Conservation (phyloP, 2,888 invertebrate genomes). For the Lathronympha strigana region DNA sequence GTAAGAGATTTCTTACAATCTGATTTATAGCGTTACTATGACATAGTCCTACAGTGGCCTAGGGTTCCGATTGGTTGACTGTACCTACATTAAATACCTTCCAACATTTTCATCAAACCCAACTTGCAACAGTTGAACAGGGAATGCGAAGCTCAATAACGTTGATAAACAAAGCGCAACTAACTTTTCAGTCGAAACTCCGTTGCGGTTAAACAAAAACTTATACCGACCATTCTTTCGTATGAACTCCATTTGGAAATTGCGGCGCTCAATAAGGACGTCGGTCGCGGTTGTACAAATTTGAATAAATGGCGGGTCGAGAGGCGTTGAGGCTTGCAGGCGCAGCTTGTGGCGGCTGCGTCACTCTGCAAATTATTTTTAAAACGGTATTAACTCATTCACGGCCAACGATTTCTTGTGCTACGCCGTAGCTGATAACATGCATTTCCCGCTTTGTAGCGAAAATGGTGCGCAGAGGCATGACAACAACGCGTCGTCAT, state of each 20-base stretch:
- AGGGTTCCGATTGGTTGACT: too few species aligned
- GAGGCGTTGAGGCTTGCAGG: constrained; percentile 43
- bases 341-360: constrained; percentile 33
- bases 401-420: too few species aligned
- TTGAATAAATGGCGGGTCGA: constrained; percentile 67
- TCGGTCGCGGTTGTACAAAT: constrained; percentile 71
- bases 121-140: not conserved
- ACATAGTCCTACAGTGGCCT: too few species aligned
- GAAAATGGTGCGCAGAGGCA: too few species aligned
- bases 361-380: not conserved
- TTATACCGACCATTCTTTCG: constrained; percentile 55
- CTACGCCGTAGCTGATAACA: too few species aligned
- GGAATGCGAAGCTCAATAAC: not conserved
- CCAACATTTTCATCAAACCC: not conserved
- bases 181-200: constrained; percentile 3
- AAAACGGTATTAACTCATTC: not conserved
- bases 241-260: constrained; percentile 74
- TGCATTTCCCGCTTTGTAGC: too few species aligned
- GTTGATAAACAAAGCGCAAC: not conserved
- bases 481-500: too few species aligned
- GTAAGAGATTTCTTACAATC: too few species aligned
- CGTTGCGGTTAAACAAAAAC: constrained; percentile 25
- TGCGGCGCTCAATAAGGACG: constrained; percentile 67
- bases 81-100: not conserved
- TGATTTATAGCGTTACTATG: too few species aligned